Evolutionary conservation across 2,797 vertebrate genomes (phyloP), one percentile per base, ranked within the genome.

Genomic region (Gouania willdenowi): DNA sequence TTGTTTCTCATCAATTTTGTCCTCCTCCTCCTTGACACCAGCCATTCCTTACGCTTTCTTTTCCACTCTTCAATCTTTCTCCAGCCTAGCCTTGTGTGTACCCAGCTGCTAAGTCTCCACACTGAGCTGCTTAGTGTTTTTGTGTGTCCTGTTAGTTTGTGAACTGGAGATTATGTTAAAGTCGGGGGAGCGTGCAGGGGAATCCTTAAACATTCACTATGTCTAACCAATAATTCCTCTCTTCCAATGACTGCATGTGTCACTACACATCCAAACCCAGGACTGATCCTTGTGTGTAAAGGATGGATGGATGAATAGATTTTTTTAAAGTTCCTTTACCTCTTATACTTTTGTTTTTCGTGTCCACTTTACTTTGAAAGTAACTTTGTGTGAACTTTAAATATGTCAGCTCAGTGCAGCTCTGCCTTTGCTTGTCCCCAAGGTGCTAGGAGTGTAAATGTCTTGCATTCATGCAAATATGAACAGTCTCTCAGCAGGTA

Each of bases 161-260:
- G 47, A 73, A 65, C 75, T 48, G 1, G 58, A 63, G 72, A 77
- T 82, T 67, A 81, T 24, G 16, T 12, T 5, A 43, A 63, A 72
- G 64, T 63, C 65, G 71, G 24, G 40, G 19, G 75, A 77, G 67
- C 54, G 30, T 63, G 19, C n/a, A n/a, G 66, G 62, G 57, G 65
- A 66, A 69, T 72, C 52, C 57, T 58, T 55, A 53, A 62, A 61
- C n/a, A 69, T 64, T 57, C 49, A 44, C 22, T 62, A 59, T 62
- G 42, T 54, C 61, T 59, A 49, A 75, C 55, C 17, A 14, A 59
- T 58, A 59, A 60, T 21, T 18, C 51, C 27, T 43, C 52, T 57
- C 59, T 48, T 57, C 53, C 26, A 6, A 36, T 30, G 35, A 23
- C 28, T 67, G 42, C 37, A 36, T 37, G 28, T 39, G 36, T 56